Percentiles rank a stretch among this genome's conserved stretches.
These are phyloP conservation scores for Diplodus sargus DNA, from an alignment of 2,797 vertebrate genomes.

Conservation along the genomic window DNA sequence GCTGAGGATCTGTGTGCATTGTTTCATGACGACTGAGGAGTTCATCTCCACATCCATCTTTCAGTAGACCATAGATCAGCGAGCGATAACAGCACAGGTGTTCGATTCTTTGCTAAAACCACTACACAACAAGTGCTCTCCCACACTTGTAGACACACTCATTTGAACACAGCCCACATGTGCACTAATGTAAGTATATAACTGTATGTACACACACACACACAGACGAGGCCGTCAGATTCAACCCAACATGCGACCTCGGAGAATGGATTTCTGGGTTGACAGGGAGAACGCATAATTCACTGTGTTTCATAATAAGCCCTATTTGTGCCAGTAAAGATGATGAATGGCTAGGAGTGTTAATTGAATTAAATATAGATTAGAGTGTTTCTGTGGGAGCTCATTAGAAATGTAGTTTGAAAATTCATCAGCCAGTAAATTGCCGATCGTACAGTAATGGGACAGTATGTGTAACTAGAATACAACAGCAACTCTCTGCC, in stretches of 20 bases:
- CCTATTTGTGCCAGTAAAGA: slow-evolving; percentile 72
- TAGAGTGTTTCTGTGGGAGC: slow-evolving; percentile 71
- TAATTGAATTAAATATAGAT: slow-evolving; percentile 83
- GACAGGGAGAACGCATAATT: slow-evolving; percentile 70
- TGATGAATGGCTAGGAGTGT: slow-evolving; percentile 73
- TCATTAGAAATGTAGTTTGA: slow-evolving; percentile 67
- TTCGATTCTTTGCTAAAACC: slow-evolving; percentile 9
- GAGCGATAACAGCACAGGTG: slow-evolving; percentile 41
- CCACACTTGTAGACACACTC: slow-evolving; percentile 6
- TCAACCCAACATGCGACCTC: slow-evolving; percentile 60
- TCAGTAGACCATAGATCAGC: slow-evolving; percentile 35
- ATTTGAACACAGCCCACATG: slow-evolving; percentile 24
- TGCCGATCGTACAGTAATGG: slow-evolving; percentile 55
- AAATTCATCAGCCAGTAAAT: slow-evolving; percentile 71
- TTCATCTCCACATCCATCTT: slow-evolving; percentile 39
- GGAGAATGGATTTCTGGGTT: slow-evolving; percentile 64
- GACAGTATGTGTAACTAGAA: slow-evolving; percentile 38
- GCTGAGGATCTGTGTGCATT: slow-evolving; percentile 20
- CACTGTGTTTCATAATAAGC: slow-evolving; percentile 72
- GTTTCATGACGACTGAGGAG: slow-evolving; percentile 20
- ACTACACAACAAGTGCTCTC: slow-evolving; percentile 23
- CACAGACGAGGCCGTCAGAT: slow-evolving; percentile 24
- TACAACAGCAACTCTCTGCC: slow-evolving; percentile 41
- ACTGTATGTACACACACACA: slow-evolving; percentile 8
- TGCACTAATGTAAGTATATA: slow-evolving; percentile 9